phyloP scores from a whole-genome alignment of 2,113 vertebrate genomes.

The Tympanuchus pallidicinctus region DNA sequence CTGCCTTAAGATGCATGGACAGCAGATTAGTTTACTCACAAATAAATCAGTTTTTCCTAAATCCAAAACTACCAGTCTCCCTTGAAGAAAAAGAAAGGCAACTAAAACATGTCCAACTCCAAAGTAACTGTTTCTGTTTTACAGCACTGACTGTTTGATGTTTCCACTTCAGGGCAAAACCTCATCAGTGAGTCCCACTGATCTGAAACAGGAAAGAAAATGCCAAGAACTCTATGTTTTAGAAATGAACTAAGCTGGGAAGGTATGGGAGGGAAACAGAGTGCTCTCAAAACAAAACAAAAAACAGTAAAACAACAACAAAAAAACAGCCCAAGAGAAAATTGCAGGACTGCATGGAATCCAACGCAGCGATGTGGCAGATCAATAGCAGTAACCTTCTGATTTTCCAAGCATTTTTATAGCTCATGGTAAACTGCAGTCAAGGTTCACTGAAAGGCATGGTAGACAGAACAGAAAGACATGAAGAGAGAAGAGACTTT shows the following conservation, averaged over 20 bases:
- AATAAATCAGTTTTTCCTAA: not conserved
- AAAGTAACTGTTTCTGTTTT: not conserved
- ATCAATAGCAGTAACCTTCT: not conserved
- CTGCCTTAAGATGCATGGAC: not conserved
- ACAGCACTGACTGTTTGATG: not conserved
- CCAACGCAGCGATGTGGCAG: not conserved
- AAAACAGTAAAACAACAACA: no score
- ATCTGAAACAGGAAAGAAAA: not conserved
- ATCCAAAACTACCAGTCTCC: not conserved
- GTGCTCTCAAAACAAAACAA: not conserved
- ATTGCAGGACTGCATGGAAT: not conserved
- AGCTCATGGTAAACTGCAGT: not conserved
- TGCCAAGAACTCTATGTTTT: not conserved
- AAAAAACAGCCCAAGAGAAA: not conserved
- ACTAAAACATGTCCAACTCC: not conserved
- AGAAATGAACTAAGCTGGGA: not conserved
- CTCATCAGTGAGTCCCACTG: not conserved
- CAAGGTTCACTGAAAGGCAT: not conserved
- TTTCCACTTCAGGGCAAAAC: not conserved
- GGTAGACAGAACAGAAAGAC: not conserved
- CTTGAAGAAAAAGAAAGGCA: not conserved
- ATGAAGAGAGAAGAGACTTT: not conserved
- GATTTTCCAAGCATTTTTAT: conserved; percentile 15
- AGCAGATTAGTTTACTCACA: not conserved
- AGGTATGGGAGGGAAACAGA: not conserved